phyloP scores from a whole-genome alignment of 2,888 invertebrate genomes.

The Arrhopalites spinosus region DNA sequence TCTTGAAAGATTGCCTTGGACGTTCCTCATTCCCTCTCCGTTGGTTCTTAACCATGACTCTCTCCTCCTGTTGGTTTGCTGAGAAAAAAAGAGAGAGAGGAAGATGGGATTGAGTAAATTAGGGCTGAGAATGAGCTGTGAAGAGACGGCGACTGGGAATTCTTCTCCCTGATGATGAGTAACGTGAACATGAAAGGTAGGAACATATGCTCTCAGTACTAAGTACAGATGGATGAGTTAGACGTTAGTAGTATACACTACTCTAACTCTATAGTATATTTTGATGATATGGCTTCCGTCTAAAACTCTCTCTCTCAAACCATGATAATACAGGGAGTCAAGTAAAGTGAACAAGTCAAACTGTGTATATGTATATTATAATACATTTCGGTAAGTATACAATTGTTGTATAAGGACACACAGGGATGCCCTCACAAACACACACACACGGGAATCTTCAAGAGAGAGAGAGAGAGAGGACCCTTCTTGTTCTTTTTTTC shows the following conservation, averaged over 20 bases:
- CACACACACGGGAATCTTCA: slow-evolving; percentile 28
- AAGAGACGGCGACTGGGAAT: slow-evolving; percentile 29
- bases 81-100: slow-evolving; percentile 22
- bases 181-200: slow-evolving; percentile 46
- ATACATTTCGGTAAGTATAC: too few relatives aligned
- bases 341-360: slow-evolving; percentile 5
- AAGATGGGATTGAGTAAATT: slow-evolving; percentile 30
- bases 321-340: not conserved
- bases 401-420: slow-evolving; percentile 16
- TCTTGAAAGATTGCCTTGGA: not conserved
- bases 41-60: too few relatives aligned
- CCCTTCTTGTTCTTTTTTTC: slow-evolving; percentile 33
- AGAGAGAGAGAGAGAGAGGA: slow-evolving; percentile 27
- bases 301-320: not conserved
- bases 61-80: not conserved
- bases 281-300: slow-evolving; percentile 10
- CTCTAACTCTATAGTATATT: not conserved
- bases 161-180: slow-evolving; percentile 37
- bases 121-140: slow-evolving; percentile 22
- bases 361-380: too few relatives aligned
- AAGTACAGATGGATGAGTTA: slow-evolving; percentile 30
- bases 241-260: not conserved
- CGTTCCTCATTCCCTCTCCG: not conserved
- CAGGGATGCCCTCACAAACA: slow-evolving; percentile 22
- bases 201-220: slow-evolving; percentile 32